Percentiles rank a stretch among this genome's conserved stretches.
Conservation (phyloP, 2,113 vertebrate genomes). For the Albula glossodonta region DNA sequence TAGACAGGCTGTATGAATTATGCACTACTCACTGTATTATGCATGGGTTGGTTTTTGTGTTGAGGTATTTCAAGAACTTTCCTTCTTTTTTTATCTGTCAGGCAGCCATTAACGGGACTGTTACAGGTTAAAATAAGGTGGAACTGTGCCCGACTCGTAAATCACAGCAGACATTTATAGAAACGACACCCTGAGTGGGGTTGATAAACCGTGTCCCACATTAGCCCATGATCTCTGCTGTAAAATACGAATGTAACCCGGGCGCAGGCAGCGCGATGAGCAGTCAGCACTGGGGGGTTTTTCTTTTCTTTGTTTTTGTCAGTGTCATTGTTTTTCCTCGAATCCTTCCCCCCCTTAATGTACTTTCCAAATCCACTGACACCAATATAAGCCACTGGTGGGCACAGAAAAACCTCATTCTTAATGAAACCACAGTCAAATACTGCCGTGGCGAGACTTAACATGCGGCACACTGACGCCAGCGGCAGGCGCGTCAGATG, state of each 20-base stretch:
- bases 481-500: not conserved
- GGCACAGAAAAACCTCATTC: not conserved
- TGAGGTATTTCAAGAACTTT: constrained; percentile 53
- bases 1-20: constrained; percentile 65
- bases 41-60: constrained; percentile 58
- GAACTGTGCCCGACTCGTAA: not conserved
- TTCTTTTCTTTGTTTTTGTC: too few relatives aligned
- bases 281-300: not conserved
- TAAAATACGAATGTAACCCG: not conserved
- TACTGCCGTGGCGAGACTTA: not conserved
- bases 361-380: not conserved
- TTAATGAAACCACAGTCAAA: not conserved
- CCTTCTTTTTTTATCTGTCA: constrained; percentile 11
- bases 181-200: not conserved
- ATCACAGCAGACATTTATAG: not conserved
- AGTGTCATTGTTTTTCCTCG: too few relatives aligned
- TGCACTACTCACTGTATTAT: constrained; percentile 64
- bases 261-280: not conserved
- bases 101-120: not conserved
- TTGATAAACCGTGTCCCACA: not conserved
- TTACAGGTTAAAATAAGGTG: not conserved
- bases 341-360: not conserved
- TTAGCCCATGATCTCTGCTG: not conserved
- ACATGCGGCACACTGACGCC: not conserved
- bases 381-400: not conserved